Conservation (phyloP, 2,888 invertebrate species). For the Mesoligia furuncula region DNA sequence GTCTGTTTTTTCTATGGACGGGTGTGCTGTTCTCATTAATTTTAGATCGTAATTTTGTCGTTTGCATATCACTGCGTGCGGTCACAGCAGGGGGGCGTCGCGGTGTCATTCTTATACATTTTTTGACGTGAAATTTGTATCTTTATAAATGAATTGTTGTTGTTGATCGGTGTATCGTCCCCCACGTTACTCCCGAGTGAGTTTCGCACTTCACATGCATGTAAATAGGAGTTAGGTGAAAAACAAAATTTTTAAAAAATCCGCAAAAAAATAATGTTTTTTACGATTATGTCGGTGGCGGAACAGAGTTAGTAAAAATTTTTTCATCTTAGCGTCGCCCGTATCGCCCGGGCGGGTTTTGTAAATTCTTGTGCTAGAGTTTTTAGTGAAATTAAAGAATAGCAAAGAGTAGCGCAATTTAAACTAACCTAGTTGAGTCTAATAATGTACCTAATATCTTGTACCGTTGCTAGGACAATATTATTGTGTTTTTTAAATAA, state of each 20-base stretch:
- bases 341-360: conserved; percentile 70
- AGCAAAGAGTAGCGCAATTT: conserved; percentile 89
- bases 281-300: conserved; percentile 80
- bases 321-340: conserved; percentile 77
- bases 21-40: conserved; percentile 70
- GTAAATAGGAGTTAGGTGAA: conserved; percentile 83
- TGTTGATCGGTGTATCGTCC: conserved; percentile 77
- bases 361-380: conserved; percentile 82
- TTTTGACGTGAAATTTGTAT: conserved; percentile 82
- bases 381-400: conserved; percentile 86
- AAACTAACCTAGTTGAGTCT: conserved; percentile 87
- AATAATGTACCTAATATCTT: conserved; percentile 85
- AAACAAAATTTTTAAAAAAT: conserved; percentile 76
- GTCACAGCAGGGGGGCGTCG: conserved; percentile 75
- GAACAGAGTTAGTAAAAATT: conserved; percentile 79
- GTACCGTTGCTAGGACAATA: conserved; percentile 88
- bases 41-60: conserved; percentile 84
- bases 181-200: conserved; percentile 83
- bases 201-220: conserved; percentile 85
- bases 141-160: conserved; percentile 83
- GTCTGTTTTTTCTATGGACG: conserved; percentile 72
- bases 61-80: conserved; percentile 86
- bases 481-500: conserved; percentile 79
- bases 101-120: conserved; percentile 76
- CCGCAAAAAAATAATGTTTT: conserved; percentile 84